phyloP scores from a whole-genome alignment of 2,888 invertebrate genomes.

The Dioctria rufipes region DNA sequence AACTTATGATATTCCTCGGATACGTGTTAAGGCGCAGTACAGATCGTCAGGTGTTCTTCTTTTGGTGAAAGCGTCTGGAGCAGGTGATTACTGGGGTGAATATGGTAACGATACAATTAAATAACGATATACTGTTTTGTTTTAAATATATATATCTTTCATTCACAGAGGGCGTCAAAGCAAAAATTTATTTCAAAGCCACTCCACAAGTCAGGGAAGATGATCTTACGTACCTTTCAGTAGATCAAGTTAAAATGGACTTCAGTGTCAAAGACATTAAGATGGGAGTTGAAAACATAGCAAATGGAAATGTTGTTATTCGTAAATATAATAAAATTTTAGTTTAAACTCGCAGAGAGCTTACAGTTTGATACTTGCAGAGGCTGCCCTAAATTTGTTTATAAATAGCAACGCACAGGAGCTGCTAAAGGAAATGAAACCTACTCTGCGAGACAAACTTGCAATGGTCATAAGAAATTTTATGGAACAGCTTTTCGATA shows the following conservation, averaged over 20 bases:
- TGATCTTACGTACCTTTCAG: constrained; percentile 79
- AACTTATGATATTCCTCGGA: constrained; percentile 85
- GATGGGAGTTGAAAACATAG: constrained; percentile 90
- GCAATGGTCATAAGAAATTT: constrained; percentile 83
- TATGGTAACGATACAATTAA: constrained; percentile 76
- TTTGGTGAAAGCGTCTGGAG: constrained; percentile 86
- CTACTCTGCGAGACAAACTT: constrained; percentile 83
- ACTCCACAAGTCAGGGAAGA: constrained; percentile 75
- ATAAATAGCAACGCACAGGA: constrained; percentile 91
- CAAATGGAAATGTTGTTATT: constrained; percentile 84
- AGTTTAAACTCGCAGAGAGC: background rate
- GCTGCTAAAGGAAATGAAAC: constrained; percentile 89
- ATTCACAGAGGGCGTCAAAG: constrained; percentile 80
- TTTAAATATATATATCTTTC: constrained; percentile 58
- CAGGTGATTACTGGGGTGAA: constrained; percentile 92
- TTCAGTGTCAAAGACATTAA: constrained; percentile 86
- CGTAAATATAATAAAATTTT: constrained; percentile 74
- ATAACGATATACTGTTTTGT: background rate
- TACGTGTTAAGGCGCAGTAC: constrained; percentile 84
- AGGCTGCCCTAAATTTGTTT: constrained; percentile 87
- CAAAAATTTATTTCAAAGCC: constrained; percentile 87
- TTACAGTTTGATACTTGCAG: constrained; percentile 72
- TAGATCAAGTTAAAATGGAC: constrained; percentile 87
- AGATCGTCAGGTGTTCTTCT: constrained; percentile 86
- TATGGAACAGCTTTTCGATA: constrained; percentile 81